Evolutionary conservation across 1,140 invertebrate species (phyloP).

Genomic region (Ridgeia piscesae): DNA sequence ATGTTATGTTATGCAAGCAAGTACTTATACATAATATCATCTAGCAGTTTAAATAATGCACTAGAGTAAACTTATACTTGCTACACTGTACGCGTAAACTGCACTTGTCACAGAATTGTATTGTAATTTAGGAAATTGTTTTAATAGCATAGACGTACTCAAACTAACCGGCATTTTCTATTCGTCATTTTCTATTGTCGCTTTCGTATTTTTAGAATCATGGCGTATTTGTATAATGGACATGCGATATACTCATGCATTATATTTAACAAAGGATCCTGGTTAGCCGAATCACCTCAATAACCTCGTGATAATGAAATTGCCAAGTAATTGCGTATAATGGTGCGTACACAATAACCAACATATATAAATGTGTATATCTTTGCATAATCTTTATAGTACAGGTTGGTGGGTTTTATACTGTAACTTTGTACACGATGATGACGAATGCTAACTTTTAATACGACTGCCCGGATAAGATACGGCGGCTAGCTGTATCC

Average conservation of each 20-base stretch:
- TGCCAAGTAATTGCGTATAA: background rate
- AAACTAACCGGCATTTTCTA: background rate
- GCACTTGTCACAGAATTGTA: constrained; percentile 5
- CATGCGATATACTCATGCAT: background rate
- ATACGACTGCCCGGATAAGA: background rate
- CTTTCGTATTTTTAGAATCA: background rate
- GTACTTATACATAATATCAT: background rate
- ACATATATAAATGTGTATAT: constrained; percentile 7
- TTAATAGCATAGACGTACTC: background rate
- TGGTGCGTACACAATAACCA: background rate
- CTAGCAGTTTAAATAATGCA: background rate
- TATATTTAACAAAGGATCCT: background rate
- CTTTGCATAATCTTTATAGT: background rate
- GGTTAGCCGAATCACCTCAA: background rate
- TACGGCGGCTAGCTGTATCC: background rate
- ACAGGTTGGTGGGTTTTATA: background rate
- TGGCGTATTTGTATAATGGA: background rate
- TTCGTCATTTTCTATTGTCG: background rate
- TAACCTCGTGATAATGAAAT: background rate
- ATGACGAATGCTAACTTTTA: background rate
- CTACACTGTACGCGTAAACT: background rate
- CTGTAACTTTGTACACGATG: background rate
- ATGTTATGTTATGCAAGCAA: background rate
- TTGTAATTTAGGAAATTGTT: background rate
- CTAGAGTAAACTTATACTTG: background rate